Conservation (phyloP, 2,888 invertebrate species). For the Phymatocera aterrima region DNA sequence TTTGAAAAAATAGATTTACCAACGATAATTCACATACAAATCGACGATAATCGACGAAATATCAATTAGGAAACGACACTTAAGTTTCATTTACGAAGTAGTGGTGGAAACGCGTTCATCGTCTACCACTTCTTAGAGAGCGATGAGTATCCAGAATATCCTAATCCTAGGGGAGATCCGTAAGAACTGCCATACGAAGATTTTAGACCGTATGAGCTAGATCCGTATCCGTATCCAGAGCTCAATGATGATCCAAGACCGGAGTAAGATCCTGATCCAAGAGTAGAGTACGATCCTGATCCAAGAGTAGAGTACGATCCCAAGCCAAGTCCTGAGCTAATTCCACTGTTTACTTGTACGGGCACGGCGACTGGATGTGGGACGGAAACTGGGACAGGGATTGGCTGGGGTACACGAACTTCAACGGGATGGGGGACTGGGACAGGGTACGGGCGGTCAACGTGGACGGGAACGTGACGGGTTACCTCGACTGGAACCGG, state of each 20-base stretch:
- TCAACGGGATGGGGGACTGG: slow-evolving; percentile 55
- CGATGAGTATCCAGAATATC: slow-evolving; percentile 49
- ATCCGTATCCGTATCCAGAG: slow-evolving; percentile 20
- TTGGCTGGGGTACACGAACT: slow-evolving; percentile 58
- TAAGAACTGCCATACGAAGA: background rate
- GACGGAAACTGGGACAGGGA: slow-evolving; percentile 55
- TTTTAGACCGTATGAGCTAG: background rate
- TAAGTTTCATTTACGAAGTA: background rate
- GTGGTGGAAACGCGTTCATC: background rate
- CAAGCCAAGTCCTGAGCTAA: background rate
- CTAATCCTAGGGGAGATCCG: slow-evolving; percentile 27
- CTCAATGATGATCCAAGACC: slow-evolving; percentile 48
- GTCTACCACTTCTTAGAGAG: slow-evolving; percentile 55
- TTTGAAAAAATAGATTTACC: slow-evolving; percentile 53
- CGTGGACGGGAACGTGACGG: slow-evolving; percentile 58
- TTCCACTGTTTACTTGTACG: slow-evolving; percentile 2
- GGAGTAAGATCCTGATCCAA: slow-evolving; percentile 42
- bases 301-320: background rate
- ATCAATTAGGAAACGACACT: background rate
- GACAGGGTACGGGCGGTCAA: slow-evolving; percentile 61
- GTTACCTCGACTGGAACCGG: slow-evolving; percentile 58
- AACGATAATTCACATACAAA: slow-evolving; percentile 35
- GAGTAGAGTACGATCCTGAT: too few species aligned
- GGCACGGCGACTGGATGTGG: slow-evolving; percentile 18
- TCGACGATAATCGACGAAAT: background rate